Conservation (phyloP, 2,113 vertebrate species). For the Hippocampus abdominalis region DNA sequence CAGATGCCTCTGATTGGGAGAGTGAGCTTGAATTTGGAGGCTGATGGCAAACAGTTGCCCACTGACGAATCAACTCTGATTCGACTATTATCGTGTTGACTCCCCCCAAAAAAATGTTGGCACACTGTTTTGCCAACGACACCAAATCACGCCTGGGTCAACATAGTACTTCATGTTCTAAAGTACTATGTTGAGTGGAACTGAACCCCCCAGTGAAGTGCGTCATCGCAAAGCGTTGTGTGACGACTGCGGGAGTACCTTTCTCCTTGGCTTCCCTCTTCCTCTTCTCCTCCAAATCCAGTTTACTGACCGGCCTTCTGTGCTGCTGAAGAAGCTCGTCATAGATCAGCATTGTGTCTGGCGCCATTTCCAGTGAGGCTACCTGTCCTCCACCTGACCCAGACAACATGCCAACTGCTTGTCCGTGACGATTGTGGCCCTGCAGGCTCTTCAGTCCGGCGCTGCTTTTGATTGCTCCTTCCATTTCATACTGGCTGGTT, state of each 20-base stretch:
- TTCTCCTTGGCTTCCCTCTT: slow-evolving; percentile 89
- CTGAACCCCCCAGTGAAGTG: background rate
- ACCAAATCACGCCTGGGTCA: background rate
- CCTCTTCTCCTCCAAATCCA: slow-evolving; percentile 91
- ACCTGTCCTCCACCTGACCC: slow-evolving; percentile 33
- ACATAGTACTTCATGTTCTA: background rate
- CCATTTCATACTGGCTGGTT: slow-evolving; percentile 74
- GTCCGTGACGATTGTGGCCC: slow-evolving; percentile 53
- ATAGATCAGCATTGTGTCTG: slow-evolving; percentile 82
- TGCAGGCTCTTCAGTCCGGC: slow-evolving; percentile 65
- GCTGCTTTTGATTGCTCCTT: slow-evolving; percentile 51
- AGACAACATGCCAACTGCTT: slow-evolving; percentile 33
- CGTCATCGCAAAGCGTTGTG: background rate
- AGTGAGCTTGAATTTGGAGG: too few relatives aligned
- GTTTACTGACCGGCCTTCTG: slow-evolving; percentile 88
- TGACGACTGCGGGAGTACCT: slow-evolving; percentile 67
- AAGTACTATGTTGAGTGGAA: background rate
- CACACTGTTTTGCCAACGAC: too few relatives aligned
- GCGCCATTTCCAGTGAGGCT: slow-evolving; percentile 39
- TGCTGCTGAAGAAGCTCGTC: slow-evolving; percentile 93
- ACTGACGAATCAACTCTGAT: too few relatives aligned
- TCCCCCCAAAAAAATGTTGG: too few relatives aligned
- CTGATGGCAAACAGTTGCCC: too few relatives aligned
- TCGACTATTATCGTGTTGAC: too few relatives aligned
- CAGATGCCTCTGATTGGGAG: too few relatives aligned